Evolutionary conservation across 2,888 invertebrate species (phyloP), one percentile per base, ranked within the genome.

Genomic region (Tolmerus cingulatus): DNA sequence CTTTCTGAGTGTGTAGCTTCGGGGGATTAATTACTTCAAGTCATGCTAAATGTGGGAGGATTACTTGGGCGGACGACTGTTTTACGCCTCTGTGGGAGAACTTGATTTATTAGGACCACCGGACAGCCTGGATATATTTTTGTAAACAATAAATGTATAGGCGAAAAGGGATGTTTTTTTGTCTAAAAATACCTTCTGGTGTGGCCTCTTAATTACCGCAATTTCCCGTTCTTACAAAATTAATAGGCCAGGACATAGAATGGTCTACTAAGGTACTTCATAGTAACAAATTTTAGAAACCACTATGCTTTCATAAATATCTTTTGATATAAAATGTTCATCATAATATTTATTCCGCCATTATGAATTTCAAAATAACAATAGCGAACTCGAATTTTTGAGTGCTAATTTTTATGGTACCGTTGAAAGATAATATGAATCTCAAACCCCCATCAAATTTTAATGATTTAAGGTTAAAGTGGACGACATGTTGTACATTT

Each of bases 41-140:
- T 43, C 78, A 78, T 78, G 78, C 78, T 78, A 78, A 43, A 78
- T 78, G 78, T 78, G 78, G 78, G 78, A 23, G 37, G 78, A 34
- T 34, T 34, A 34, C 34, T 34, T 34, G 34, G 34, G 78, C 43
- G 37, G 78, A 34, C 8, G 34, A 34, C 76, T 43, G 23, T 78
- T 78, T 78, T 78, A 23, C 40, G 40, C 78, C 37, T 37, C 43
- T 66, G 23, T 19, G 66, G 66, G 27, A 19, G 66, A 43, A 37
- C 78, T 78, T 78, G 78, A 78, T 78, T 37, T 40, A 78, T 40
- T 37, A 43, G 43, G 12, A 78, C 66, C 23, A 27, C 23, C 23
- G 23, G 66, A 9, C 23, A 23, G 66, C 9, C 66, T 23, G 14
- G 66, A 27, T 51, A 66, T 66, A 66, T 66, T 66, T 66, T 66